Conservation (phyloP, 1,140 invertebrate species). For the Spodoptera litura region DNA sequence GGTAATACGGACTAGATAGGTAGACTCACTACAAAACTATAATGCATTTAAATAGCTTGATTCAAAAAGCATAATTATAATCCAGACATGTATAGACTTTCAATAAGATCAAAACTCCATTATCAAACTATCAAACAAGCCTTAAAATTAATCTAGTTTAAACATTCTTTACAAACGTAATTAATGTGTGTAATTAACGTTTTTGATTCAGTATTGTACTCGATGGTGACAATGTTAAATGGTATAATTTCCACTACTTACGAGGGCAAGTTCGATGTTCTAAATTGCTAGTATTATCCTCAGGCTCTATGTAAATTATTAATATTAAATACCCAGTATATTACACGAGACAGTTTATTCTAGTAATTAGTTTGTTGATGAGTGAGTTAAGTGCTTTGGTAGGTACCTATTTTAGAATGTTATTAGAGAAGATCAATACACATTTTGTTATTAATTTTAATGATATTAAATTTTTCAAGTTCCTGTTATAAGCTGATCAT, state of each 20-base stretch:
- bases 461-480: no score
- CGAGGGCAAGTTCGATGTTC: constrained; percentile 4
- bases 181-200: neutral
- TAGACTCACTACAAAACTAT: no score
- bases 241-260: constrained; percentile 2
- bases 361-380: constrained; percentile 6
- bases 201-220: neutral
- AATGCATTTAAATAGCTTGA: no score
- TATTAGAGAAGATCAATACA: no score
- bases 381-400: neutral
- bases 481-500: no score
- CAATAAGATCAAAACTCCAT: no score
- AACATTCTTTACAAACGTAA: neutral
- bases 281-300: neutral
- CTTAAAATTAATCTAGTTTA: neutral
- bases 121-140: no score
- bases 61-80: no score
- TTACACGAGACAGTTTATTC: neutral
- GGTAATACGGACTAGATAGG: no score
- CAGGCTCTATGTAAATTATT: constrained; percentile 7
- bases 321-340: neutral
- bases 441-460: no score
- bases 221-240: constrained; percentile 1
- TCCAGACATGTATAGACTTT: no score
- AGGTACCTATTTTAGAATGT: no score